Base-by-base conservation (phyloP, 2,797 vertebrate genomes). In the Tadarida brasiliensis region DNA sequence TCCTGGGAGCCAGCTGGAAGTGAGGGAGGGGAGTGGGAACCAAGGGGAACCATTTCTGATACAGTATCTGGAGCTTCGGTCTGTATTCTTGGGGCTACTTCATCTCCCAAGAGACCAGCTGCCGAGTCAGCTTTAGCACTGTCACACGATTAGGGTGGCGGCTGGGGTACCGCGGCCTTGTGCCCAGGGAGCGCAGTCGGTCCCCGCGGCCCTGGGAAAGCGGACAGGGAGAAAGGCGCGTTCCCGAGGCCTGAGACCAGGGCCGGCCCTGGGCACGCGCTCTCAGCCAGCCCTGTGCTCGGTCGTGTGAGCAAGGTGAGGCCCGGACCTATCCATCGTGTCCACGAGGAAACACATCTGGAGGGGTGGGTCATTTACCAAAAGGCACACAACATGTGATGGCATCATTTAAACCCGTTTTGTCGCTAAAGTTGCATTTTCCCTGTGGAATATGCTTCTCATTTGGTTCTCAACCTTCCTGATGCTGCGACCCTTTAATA, bases 281-380 rank as follows among this genome's bases (percentile, higher is more conserved):
- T 90, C 74, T 44, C 17, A 10, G 77, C n/a, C 49, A 87, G 24
- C 12, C 63, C 26, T 47, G 19, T 10, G 4, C 17, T 22, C 57
- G 10, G 24, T 70, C 71, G 28, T 1, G 0, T 87, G 70, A 22
- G 67, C 47, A 84, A 44, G 24, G 22, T 89, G 65, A 47, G 65
- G 44, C 20, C 54, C 28, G 24, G 68, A 0, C 7, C 16, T 54
- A 61, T 15, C 24, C 0, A 9, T 20, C 26, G 1, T 5, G 2
- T 51, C 39, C 8, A 35, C 30, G 54, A 74, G 22, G 30, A 91
- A 74, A 85, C 9, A 67, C 89, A 49, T 78, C 61, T 28, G 54
- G 30, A 93, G 78, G 76, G 47, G 22, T 78, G 51, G n/a, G 22
- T 71, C 54, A 77, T 56, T 82, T 47, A 87, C 35, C 30, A 63